Percentiles rank a stretch among this genome's conserved stretches.
These are phyloP conservation scores for Bungarus multicinctus DNA, from an alignment of 2,113 vertebrate species.

Conservation along the genomic window DNA sequence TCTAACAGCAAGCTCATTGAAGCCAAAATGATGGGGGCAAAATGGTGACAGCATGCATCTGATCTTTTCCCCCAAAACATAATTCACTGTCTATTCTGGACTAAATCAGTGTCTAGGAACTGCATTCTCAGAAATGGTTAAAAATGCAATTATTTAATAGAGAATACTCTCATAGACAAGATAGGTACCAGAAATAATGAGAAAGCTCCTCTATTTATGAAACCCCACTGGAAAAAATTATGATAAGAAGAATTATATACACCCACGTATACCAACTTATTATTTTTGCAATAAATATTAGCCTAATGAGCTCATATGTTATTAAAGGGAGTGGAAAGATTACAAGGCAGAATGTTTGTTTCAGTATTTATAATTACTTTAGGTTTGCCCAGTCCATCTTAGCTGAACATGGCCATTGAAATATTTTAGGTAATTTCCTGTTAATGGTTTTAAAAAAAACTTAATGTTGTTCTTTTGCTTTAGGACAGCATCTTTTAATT, in stretches of 20 bases:
- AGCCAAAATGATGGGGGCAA: background rate
- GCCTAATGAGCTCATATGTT: conserved; percentile 1
- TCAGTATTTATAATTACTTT: conserved; percentile 56
- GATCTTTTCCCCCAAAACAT: background rate
- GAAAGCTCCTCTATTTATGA: background rate
- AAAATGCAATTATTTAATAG: background rate
- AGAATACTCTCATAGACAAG: background rate
- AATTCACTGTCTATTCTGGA: background rate
- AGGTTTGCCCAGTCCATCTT: conserved; percentile 47
- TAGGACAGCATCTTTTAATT: conserved; percentile 72
- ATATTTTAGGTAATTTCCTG: conserved; percentile 66
- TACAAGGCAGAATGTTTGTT: conserved; percentile 37
- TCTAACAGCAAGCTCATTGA: background rate
- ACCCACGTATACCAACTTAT: background rate
- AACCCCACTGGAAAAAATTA: background rate
- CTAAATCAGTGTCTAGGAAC: background rate
- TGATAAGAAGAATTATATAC: background rate
- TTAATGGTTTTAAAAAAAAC: conserved; percentile 63
- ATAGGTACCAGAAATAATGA: background rate
- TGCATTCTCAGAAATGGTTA: background rate
- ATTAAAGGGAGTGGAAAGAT: conserved; percentile 31
- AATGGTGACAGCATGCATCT: background rate
- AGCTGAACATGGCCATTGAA: conserved; percentile 52
- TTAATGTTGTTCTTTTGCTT: conserved; percentile 62
- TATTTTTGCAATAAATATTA: conserved; percentile 28